phyloP scores from a whole-genome alignment of 2,888 invertebrate species.

The Camptogramma bilineatum region DNA sequence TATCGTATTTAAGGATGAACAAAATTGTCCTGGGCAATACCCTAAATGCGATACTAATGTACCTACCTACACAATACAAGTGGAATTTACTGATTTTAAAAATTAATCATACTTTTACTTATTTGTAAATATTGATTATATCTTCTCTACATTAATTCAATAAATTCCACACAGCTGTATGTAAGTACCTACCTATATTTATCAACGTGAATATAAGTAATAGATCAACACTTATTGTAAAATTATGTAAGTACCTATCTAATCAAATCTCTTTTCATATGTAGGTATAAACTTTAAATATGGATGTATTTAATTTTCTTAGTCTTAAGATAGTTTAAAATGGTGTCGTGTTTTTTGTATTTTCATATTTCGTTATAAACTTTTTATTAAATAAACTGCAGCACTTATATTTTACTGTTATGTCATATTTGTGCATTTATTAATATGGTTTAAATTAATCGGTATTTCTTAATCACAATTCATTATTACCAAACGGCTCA shows the following conservation, averaged over 20 bases:
- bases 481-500: neutral
- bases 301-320: neutral
- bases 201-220: neutral
- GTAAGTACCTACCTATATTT: neutral
- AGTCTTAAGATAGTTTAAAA: neutral
- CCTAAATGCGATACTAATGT: too few relatives aligned
- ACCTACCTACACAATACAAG: neutral
- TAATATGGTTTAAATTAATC: neutral
- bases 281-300: neutral
- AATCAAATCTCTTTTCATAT: slow-evolving; percentile 11
- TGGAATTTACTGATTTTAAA: neutral
- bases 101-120: neutral
- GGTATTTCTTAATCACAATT: neutral
- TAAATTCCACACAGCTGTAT: too few relatives aligned
- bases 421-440: slow-evolving; percentile 10
- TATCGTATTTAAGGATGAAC: too few relatives aligned
- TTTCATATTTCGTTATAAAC: neutral
- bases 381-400: neutral
- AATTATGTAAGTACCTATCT: neutral
- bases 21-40: too few relatives aligned
- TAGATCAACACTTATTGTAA: neutral
- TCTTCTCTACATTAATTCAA: too few relatives aligned
- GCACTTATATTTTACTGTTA: neutral
- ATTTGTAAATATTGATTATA: neutral
- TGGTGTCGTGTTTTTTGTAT: neutral